Conservation (phyloP, 2,797 vertebrate species). For the Acrossocheilus fasciatus region DNA sequence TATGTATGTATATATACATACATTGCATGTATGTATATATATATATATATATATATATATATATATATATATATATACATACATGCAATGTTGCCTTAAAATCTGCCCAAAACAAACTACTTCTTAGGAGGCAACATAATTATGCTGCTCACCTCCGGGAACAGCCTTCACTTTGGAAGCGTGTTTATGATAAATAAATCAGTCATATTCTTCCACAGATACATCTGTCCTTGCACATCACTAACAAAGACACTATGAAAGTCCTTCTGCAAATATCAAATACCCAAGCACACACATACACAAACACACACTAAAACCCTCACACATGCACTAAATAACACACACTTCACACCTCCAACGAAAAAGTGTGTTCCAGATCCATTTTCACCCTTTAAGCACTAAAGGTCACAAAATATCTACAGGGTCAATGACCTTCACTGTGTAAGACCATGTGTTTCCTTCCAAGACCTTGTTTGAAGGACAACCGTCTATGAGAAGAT, state of each 20-base stretch:
- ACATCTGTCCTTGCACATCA: slow-evolving; percentile 40
- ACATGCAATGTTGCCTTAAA: not conserved
- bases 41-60: too few relatives aligned
- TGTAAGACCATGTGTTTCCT: slow-evolving; percentile 32
- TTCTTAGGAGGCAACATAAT: slow-evolving; percentile 2
- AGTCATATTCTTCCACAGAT: not conserved
- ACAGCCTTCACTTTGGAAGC: slow-evolving; percentile 6
- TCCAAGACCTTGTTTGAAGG: slow-evolving; percentile 48
- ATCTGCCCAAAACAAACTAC: not conserved
- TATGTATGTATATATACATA: too few relatives aligned
- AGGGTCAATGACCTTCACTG: slow-evolving; percentile 48
- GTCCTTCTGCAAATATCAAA: slow-evolving; percentile 30
- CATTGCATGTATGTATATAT: too few relatives aligned
- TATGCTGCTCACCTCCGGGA: not conserved
- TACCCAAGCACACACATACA: slow-evolving; percentile 56
- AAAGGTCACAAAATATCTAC: slow-evolving; percentile 48
- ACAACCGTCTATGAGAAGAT: slow-evolving; percentile 28
- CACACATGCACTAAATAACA: slow-evolving; percentile 48
- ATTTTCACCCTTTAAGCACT: slow-evolving; percentile 56
- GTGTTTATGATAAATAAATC: slow-evolving; percentile 19
- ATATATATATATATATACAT: too few relatives aligned
- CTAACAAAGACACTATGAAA: slow-evolving; percentile 25
- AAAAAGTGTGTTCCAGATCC: slow-evolving; percentile 50
- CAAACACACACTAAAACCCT: slow-evolving; percentile 54
- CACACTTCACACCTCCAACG: slow-evolving; percentile 47